Conservation (phyloP, 2,888 invertebrate genomes). For the Tipula confusa region DNA sequence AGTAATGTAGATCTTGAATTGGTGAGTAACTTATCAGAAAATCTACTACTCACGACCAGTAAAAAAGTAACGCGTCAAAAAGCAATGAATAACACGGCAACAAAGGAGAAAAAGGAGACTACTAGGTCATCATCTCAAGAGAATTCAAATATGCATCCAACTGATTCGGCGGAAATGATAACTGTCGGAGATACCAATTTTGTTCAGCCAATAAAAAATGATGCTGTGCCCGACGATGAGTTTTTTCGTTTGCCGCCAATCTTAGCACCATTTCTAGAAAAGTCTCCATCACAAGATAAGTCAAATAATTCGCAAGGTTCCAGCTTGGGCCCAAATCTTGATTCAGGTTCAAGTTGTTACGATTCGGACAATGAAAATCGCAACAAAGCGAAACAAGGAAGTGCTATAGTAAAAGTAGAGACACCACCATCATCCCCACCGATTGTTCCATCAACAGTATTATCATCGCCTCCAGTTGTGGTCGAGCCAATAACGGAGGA, state of each 20-base stretch:
- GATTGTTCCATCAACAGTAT: neutral
- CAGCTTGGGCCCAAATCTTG: conserved; percentile 66
- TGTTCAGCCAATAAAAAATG: neutral
- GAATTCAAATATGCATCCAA: conserved; percentile 28
- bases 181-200: neutral
- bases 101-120: conserved; percentile 29
- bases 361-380: conserved; percentile 49
- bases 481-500: neutral
- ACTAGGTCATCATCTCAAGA: conserved; percentile 34
- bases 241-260: conserved; percentile 65
- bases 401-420: neutral
- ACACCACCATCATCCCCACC: neutral
- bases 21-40: conserved; percentile 30
- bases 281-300: conserved; percentile 34
- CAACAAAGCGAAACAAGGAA: neutral
- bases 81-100: conserved; percentile 29
- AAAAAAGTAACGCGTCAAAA: conserved; percentile 32
- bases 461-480: neutral
- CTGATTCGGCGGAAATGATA: neutral
- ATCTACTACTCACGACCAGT: conserved; percentile 10
- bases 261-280: conserved; percentile 61
- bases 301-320: conserved; percentile 54
- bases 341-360: conserved; percentile 61
- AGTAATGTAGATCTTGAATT: conserved; percentile 28
- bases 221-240: conserved; percentile 46